These are phyloP conservation scores for Acanthopagrus latus DNA, from an alignment of 2,797 vertebrate species.

Conservation along the genomic window DNA sequence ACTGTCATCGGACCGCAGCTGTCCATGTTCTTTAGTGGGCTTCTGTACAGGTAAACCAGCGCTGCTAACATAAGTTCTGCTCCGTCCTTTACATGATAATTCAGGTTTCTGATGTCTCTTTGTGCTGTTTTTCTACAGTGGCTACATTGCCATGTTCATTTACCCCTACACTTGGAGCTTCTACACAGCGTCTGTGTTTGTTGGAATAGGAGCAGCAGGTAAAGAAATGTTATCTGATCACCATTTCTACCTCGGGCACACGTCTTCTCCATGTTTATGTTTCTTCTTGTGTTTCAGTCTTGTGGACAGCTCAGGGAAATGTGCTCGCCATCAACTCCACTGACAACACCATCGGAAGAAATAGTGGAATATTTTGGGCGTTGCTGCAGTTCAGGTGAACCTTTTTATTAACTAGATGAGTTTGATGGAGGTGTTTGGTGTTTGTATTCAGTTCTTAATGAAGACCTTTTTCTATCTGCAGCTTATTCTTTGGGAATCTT, in stretches of 20 bases:
- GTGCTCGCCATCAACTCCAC: slow-evolving; percentile 95
- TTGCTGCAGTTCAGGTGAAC: slow-evolving; percentile 94
- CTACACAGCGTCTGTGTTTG: slow-evolving; percentile 95
- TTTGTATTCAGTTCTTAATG: neutral
- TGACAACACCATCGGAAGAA: slow-evolving; percentile 93
- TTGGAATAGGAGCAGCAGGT: slow-evolving; percentile 96
- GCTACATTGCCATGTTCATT: slow-evolving; percentile 97
- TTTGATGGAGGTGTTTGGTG: neutral
- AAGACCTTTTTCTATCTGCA: slow-evolving; percentile 65
- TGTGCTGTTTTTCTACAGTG: slow-evolving; percentile 74
- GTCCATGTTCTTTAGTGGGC: slow-evolving; percentile 94
- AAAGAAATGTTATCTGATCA: slow-evolving; percentile 2
- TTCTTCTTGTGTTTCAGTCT: slow-evolving; percentile 80
- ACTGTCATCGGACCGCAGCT: slow-evolving; percentile 92
- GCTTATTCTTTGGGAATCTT: slow-evolving; percentile 97
- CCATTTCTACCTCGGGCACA: rapidly evolving
- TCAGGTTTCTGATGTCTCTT: neutral
- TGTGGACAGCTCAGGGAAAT: slow-evolving; percentile 98
- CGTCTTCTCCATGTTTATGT: neutral
- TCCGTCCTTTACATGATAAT: rapidly evolving
- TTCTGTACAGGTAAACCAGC: slow-evolving; percentile 93
- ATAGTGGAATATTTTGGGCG: slow-evolving; percentile 98
- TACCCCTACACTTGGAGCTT: slow-evolving; percentile 94
- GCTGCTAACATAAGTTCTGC: rapidly evolving
- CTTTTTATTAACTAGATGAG: rapidly evolving